Base-by-base conservation (phyloP, 2,888 invertebrate genomes). In the Neoitamus cyanurus region DNA sequence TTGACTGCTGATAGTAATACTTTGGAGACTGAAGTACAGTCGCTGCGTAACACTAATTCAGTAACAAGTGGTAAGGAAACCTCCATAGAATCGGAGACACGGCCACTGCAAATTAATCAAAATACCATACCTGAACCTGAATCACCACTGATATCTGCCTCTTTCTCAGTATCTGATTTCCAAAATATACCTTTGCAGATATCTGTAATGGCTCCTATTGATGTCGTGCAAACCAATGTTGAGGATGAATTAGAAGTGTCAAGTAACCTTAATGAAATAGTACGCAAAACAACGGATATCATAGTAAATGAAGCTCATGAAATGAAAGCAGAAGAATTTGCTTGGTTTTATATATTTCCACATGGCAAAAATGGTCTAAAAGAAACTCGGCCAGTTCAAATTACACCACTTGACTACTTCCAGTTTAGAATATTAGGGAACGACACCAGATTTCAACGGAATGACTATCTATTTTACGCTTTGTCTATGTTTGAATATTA, bases 361-460 rank as follows among this genome's bases (percentile, higher is more conserved):
- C 58, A 84, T 58, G 85, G 85, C 6, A 48, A n/a, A 0, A 84
- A 85, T 82, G 84, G 84, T 25, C 30, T 85, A 5, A 48, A 73
- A 20, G 78, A 85, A 68, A 34, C 13, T 11, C 77, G 80, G 13
- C 20, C 1, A 20, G 70, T 85, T 3, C 2, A 6, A 83, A 85
- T 84, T 15, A 68, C 85, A 3, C 84, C 84, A 31, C 11, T 86
- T 1, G 84, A 87, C 36, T 85, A 86, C 36, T 85, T 84, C 83
- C 85, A 87, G 36, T 75, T 48, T 1, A 11, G 85, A 75, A 77
- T 85, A 15, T 25, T 83, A 4, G 42, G 84, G 0, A 30, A 20
- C 11, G 85, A 84, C 34, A 77, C 46, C n/a, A 2, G 84, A 42
- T 84, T 84, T 36, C 83, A 83, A 36, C 28, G 48, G 20, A 84